A percentile compares a stretch with the other conserved stretches of the same genome.
Conservation (phyloP, 2,797 vertebrate species). For the Aselliscus stoliczkanus region DNA sequence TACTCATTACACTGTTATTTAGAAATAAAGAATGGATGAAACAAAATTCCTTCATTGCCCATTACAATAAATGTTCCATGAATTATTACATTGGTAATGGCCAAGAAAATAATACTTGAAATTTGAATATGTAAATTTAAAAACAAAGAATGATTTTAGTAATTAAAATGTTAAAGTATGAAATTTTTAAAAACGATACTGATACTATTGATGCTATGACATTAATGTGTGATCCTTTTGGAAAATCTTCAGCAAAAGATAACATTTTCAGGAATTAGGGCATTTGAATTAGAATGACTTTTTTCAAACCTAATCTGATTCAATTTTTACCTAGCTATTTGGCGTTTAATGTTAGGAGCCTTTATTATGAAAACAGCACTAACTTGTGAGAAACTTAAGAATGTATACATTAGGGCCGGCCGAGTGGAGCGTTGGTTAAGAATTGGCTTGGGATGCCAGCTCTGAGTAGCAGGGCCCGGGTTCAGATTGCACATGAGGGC, state of each 20-base stretch:
- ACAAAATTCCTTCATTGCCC: not conserved
- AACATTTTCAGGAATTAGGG: slow-evolving; percentile 17
- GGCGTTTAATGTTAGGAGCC: not conserved
- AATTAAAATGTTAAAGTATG: slow-evolving; percentile 11
- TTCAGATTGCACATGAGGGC: too few species aligned
- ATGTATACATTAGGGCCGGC: too few species aligned
- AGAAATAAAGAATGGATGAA: not conserved
- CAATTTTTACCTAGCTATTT: not conserved
- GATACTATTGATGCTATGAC: not conserved
- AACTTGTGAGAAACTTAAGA: not conserved
- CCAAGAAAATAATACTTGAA: not conserved
- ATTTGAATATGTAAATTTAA: not conserved
- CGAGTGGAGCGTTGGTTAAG: too few species aligned
- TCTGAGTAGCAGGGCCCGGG: too few species aligned
- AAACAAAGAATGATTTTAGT: slow-evolving; percentile 17
- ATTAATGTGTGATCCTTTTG: not conserved
- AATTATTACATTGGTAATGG: not conserved
- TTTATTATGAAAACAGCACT: not conserved
- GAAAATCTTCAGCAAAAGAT: slow-evolving; percentile 29
- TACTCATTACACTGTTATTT: not conserved
- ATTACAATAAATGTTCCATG: not conserved
- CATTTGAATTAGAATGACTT: not conserved
- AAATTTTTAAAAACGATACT: not conserved
- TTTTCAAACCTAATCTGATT: not conserved
- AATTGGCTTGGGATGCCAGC: too few species aligned